Conservation (phyloP, 2,888 invertebrate genomes). For the Nudaria mundana region DNA sequence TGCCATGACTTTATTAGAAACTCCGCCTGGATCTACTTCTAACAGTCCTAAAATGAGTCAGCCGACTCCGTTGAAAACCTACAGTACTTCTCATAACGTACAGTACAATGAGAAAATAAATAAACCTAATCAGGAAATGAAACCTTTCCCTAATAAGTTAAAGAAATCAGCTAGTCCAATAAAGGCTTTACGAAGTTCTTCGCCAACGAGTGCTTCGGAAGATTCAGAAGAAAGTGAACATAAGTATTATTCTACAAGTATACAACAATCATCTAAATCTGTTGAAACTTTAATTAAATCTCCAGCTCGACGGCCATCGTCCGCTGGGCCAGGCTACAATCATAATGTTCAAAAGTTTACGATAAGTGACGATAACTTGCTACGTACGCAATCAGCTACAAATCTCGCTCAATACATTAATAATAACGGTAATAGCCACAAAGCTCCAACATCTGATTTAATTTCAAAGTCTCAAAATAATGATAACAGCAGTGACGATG, state of each 20-base stretch:
- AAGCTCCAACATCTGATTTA: slow-evolving; percentile 6
- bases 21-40: slow-evolving; percentile 55
- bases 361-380: slow-evolving; percentile 33
- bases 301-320: slow-evolving; percentile 58
- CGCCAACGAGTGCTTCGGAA: slow-evolving; percentile 33
- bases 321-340: slow-evolving; percentile 44
- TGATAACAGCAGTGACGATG: slow-evolving; percentile 48
- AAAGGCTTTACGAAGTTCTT: slow-evolving; percentile 14
- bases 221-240: slow-evolving; percentile 43
- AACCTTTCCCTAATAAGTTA: slow-evolving; percentile 5
- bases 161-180: slow-evolving; percentile 9
- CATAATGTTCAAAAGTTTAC: slow-evolving; percentile 38
- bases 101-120: slow-evolving; percentile 7
- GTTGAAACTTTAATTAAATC: slow-evolving; percentile 62
- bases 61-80: slow-evolving; percentile 24
- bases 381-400: slow-evolving; percentile 51
- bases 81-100: slow-evolving; percentile 11
- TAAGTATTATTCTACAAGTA: slow-evolving; percentile 35
- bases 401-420: slow-evolving; percentile 34
- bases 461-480: slow-evolving; percentile 23
- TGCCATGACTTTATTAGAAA: slow-evolving; percentile 53
- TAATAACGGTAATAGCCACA: slow-evolving; percentile 16
- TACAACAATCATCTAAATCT: slow-evolving; percentile 47
- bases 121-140: slow-evolving; percentile 4
- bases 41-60: slow-evolving; percentile 41